Evolutionary conservation across 2,888 invertebrate genomes (phyloP), one percentile per base, ranked within the genome.

Genomic region (Lymantria dispar): DNA sequence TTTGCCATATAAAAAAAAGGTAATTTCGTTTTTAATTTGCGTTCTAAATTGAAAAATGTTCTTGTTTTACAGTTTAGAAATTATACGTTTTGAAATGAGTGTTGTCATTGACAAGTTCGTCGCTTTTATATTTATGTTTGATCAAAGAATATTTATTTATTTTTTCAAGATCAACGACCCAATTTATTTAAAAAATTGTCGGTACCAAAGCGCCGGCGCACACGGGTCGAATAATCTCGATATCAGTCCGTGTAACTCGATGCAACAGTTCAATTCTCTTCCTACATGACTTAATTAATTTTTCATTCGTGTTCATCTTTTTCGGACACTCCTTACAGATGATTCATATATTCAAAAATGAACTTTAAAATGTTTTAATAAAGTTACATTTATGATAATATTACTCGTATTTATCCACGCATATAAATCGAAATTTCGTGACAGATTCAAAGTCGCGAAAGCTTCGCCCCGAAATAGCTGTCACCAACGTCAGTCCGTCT

Each of bases 271-370:
- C 83, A 83, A 88, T 86, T 82, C 77, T 74, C 70, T 77, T 74
- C 73, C 70, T 76, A 72, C 78, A 78, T 73, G 75, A 76, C 80
- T 84, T 85, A 81, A 87, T 87, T 85, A 85, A 85, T 83, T 85
- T 83, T 77, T 78, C 76, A 76, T 76, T 64, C 68, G 63, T 71
- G 58, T 62, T 68, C 52, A 60, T 63, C 62, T 74, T 72, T 70
- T 72, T 72, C 57, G 57, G 52, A 48, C 52, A 60, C 50, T 50
- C 45, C 47, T 52, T 54, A 51, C n/a, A 47, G 9, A 2, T 38
- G 14, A 12, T 3, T 14, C 12, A 37, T 0, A 39, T 43, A 45
- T 39, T 22, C 13, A 10, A 64, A 50, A 53, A 45, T 7, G 43
- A 37, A 42, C 54, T 48, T n/a, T 57, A 47, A 37, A 0, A 0